Base-by-base conservation (phyloP, 2,113 vertebrate genomes). In the Paracanthobrama guichenoti region DNA sequence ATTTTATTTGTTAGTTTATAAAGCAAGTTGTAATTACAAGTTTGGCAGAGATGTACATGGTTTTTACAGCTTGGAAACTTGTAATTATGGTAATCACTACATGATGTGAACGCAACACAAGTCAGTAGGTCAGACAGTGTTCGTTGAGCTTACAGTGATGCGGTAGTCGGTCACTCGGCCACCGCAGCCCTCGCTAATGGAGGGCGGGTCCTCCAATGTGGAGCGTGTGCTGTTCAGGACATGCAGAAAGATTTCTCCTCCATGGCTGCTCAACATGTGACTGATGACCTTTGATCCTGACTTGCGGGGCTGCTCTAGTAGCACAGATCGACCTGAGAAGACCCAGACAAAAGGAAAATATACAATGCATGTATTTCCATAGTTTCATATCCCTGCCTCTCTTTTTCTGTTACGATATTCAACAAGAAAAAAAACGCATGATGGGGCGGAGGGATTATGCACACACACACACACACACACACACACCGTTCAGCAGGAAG, bases 221-320 rank as follows among this genome's bases (percentile, higher is more conserved):
- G 98, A 99, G 60, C 98, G 95, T 18, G 97, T 98, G 92, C 97
- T 97, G 92, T 97, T 99, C 84, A 99, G 92, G 22, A 98, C 96
- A 0, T 99, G 98, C 84, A 99, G 88, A 88, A 99, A 99, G 85
- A 99, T 99, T 91, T 99, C 98, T 16, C 98, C 98, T 39, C 98
- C 98, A 0, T 99, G 98, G 92, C 97, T 98, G 91, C 98, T 99
- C 59, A 99, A 96, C 98, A 99, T 99, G 92, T 99, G 98, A 88
- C 98, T 99, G 86, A 99, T 97, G 82, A 99, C 96, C 93, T 99
- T 99, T n/a, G 98, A 98, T 73, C 98, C 98, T 0, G 97, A 99
- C 82, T 99, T 99, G 55, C 98, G 95, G 0, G 98, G 98, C 83
- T 99, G 98, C 46, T 99, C 98, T 91, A 99, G 88, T 57, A 99